Evolutionary conservation across 2,888 invertebrate species (phyloP), one percentile per base, ranked within the genome.

Genomic region (Dicyrtoma fusca): DNA sequence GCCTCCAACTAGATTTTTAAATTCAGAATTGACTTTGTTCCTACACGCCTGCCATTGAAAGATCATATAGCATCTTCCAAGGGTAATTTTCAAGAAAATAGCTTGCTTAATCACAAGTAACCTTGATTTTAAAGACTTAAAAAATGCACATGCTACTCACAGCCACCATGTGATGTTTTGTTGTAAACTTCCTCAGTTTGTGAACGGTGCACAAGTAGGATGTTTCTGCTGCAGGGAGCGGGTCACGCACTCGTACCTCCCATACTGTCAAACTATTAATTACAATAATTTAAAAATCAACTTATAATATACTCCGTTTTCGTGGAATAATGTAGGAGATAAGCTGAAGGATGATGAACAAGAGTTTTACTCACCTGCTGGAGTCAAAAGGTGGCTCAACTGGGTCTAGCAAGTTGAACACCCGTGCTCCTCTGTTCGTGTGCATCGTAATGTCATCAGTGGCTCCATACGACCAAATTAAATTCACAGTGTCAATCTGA

Each of bases 181-280:
- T 53, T 0, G 49, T 26, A 45, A 68, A 71, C 6, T 34, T 42
- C 1, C 53, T 44, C 5, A 59, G 57, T 26, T 71, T 71, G 42
- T 74, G 74, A 23, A 71, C 53, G 1, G 74, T 71, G 59, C 74
- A 74, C 57, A 65, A 68, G 62, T 74, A 74, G 3, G 71, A 42
- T 1, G 64, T 71, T 5, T 57, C 61, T 10, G 23, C 21, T 14
- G 17, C n/a, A 13, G 68, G 71, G 19, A 74, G 53, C 0, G 42
- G 4, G 21, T 53, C 53, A 44, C 53, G 51, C 1, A 74, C 74
- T 19, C 59, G 42, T 3, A 65, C 23, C 14, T 59, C 51, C 66
- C 66, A 72, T 68, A 34, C 34, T n/a, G n/a, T n/a, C n/a, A n/a
- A n/a, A n/a, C n/a, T n/a, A n/a, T n/a, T n/a, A n/a, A n/a, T n/a